phyloP scores from a whole-genome alignment of 2,113 vertebrate genomes.

The Gymnarchus niloticus region DNA sequence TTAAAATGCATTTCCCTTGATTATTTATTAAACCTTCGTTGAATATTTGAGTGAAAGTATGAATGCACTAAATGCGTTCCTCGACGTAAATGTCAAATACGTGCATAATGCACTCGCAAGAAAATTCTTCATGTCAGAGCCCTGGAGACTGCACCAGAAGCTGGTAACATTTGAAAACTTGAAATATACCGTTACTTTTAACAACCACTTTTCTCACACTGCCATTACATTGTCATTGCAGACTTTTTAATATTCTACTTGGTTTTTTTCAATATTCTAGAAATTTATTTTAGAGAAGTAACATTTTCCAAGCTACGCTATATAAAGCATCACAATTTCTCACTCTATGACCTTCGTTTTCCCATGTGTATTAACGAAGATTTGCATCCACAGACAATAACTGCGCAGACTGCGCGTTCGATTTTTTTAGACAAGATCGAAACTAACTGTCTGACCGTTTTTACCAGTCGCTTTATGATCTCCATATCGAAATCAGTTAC shows the following conservation, averaged over 20 bases:
- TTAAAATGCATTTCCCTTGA: no score
- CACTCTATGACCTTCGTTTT: background rate
- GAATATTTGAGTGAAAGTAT: background rate
- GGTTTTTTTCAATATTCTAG: background rate
- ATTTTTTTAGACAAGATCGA: no score
- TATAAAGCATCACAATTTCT: no score
- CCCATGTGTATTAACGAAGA: background rate
- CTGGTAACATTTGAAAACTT: background rate
- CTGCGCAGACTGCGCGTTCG: no score
- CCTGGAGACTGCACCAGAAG: background rate
- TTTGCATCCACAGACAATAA: background rate
- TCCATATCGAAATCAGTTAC: background rate
- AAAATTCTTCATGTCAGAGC: background rate
- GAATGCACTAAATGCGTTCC: background rate
- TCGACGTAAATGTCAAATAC: background rate
- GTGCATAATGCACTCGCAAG: background rate
- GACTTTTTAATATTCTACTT: background rate
- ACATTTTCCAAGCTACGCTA: no score
- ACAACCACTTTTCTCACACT: background rate
- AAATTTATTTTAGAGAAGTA: background rate
- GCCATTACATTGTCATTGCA: background rate
- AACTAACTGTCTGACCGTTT: background rate
- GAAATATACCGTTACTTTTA: background rate
- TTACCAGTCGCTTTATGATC: background rate
- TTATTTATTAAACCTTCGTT: background rate